These are phyloP conservation scores for Cherax destructor DNA, from an alignment of 1,140 invertebrate genomes.

Conservation along the genomic window DNA sequence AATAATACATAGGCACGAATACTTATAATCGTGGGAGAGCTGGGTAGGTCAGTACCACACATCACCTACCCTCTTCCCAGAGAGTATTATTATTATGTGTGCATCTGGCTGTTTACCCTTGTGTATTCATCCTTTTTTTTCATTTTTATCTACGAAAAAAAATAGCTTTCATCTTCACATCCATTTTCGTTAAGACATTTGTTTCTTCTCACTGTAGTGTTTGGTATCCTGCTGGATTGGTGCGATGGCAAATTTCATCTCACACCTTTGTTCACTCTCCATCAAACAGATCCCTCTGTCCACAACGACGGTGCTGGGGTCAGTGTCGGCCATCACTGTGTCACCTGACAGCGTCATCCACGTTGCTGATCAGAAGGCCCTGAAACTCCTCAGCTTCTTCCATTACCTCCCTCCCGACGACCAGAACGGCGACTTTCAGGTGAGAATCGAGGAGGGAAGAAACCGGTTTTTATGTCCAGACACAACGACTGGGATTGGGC, in stretches of 20 bases:
- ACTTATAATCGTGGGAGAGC: too few relatives aligned
- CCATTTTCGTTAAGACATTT: not conserved
- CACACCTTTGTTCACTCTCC: not conserved
- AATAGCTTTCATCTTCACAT: not conserved
- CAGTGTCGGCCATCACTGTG: constrained; percentile 93
- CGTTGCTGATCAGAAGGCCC: constrained; percentile 88
- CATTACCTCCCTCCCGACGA: constrained; percentile 92
- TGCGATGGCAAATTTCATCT: not conserved
- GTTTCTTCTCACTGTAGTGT: not conserved
- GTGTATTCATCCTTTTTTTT: constrained; percentile 4
- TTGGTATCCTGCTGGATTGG: not conserved
- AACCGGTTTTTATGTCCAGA: too few relatives aligned
- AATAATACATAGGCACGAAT: too few relatives aligned
- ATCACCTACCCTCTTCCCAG: too few relatives aligned
- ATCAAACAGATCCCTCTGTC: constrained; percentile 50
- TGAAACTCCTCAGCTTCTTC: constrained; percentile 91
- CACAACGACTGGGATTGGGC: too few relatives aligned
- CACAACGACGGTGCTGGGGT: constrained; percentile 75
- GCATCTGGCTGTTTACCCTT: not conserved
- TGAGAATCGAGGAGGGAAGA: constrained; percentile 73
- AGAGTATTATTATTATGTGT: not conserved
- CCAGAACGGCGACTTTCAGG: constrained; percentile 90
- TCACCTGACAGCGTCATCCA: constrained; percentile 95
- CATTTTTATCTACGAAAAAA: not conserved
- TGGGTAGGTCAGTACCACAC: too few relatives aligned